Evolutionary conservation across 2,888 invertebrate genomes (phyloP).

Genomic region (Vannuccia rotundouncinata): DNA sequence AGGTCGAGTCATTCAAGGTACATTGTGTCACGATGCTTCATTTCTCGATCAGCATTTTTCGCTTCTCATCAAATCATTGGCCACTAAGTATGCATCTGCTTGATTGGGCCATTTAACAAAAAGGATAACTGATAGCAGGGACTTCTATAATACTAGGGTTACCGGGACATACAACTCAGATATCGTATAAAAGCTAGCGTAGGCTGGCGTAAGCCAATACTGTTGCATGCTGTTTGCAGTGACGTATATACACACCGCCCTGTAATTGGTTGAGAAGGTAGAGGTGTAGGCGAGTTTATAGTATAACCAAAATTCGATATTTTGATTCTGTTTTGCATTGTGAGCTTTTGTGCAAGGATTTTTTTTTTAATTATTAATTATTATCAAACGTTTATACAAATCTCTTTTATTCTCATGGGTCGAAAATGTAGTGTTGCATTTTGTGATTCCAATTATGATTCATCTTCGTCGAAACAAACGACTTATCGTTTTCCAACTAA

Average conservation of each 20-base stretch:
- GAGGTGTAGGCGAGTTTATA: constrained; percentile 26
- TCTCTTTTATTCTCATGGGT: constrained; percentile 22
- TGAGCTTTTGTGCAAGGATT: constrained; percentile 22
- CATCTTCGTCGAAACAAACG: constrained; percentile 20
- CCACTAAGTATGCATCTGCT: not conserved
- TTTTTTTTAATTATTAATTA: constrained; percentile 19
- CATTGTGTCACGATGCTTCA: not conserved
- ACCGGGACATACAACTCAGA: constrained; percentile 23
- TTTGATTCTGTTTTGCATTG: constrained; percentile 24
- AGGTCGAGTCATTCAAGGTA: not conserved
- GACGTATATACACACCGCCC: constrained; percentile 15
- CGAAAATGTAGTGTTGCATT: constrained; percentile 27
- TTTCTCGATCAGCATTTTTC: not conserved
- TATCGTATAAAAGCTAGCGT: constrained; percentile 14
- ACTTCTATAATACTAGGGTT: constrained; percentile 26
- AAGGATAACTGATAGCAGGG: not conserved
- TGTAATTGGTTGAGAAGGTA: too few relatives aligned
- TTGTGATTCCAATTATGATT: constrained; percentile 27
- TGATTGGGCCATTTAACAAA: not conserved
- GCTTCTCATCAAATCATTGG: not conserved
- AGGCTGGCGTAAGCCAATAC: constrained; percentile 23
- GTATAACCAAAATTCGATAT: constrained; percentile 20
- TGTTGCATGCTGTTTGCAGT: constrained; percentile 26
- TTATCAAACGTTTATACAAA: constrained; percentile 26
- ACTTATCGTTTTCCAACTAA: constrained; percentile 13